These are phyloP conservation scores for Xerus rutilus DNA, from an alignment of 2,797 vertebrate genomes.

Conservation along the genomic window DNA sequence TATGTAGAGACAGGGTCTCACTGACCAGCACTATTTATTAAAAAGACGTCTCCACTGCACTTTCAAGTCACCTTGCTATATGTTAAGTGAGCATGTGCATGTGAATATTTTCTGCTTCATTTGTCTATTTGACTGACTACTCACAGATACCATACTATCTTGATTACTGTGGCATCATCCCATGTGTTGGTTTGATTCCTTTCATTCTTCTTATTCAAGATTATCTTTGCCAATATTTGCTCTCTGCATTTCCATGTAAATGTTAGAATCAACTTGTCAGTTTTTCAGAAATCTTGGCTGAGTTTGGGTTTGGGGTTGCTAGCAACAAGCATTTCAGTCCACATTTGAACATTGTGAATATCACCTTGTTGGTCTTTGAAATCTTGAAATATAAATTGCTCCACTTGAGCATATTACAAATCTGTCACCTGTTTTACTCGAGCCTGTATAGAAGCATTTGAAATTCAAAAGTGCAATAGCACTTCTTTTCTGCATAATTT, in stretches of 20 bases:
- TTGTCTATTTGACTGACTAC: not conserved
- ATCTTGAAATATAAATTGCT: conserved; percentile 49
- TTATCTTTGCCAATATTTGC: not conserved
- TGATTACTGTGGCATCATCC: not conserved
- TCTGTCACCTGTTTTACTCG: conserved; percentile 73
- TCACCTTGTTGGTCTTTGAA: conserved; percentile 39
- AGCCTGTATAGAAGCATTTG: conserved; percentile 47
- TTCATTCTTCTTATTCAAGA: not conserved
- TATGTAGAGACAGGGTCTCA: too few species aligned
- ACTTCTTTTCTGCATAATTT: conserved; percentile 78
- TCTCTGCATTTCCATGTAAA: not conserved
- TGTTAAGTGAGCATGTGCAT: not conserved
- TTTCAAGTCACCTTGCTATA: not conserved
- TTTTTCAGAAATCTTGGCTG: not conserved
- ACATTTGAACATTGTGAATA: conserved; percentile 20
- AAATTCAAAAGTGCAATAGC: conserved; percentile 79
- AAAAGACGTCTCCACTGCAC: not conserved
- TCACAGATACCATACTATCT: not conserved
- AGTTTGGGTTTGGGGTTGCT: not conserved
- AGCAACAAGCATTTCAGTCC: not conserved
- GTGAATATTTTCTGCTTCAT: not conserved
- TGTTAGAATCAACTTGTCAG: not conserved
- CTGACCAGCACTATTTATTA: not conserved
- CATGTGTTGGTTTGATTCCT: not conserved
- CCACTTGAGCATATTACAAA: conserved; percentile 36